Base-by-base conservation (phyloP, 2,113 vertebrate species). In the Bubo bubo region DNA sequence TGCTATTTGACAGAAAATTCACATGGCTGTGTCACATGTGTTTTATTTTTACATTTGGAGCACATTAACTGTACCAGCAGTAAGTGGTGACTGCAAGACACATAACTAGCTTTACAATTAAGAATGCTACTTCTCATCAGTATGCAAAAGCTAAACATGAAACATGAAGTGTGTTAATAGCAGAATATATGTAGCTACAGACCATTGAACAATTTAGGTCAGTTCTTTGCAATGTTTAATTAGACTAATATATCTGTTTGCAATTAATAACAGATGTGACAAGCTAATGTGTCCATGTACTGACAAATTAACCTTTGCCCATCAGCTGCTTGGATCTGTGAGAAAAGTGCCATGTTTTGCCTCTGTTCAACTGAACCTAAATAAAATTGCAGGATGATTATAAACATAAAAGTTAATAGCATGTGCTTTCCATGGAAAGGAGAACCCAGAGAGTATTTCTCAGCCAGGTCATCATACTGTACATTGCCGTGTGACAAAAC, bases 251-350 rank as follows among this genome's bases (percentile, higher is more conserved):
- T 98, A 98, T 99, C 98, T 99, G 99, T 99, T 99, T 99, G 98
- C 98, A 99, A 99, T 99, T 99, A 99, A 99, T 99, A 99, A 98
- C 99, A 98, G 98, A 98, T 98, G 98, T 98, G 99, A 99, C 99
- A 98, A 99, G 99, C 98, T 98, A 98, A 98, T 98, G 98, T 99
- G 99, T 99, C 99, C 98, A 96, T 98, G 98, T 98, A 98, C 98
- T 98, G 98, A 98, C 98, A 98, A 99, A 99, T 99, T 98, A 99
- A 99, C 98, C 98, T 98, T 98, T 99, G 99, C 99, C 99, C 99
- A 98, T 99, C 99, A 99, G 99, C 99, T 99, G 99, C 98, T 98
- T 84, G 97, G 97, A 98, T 99, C 98, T 98, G 98, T 99, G 99
- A 99, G 99, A 99, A 99, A 98, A 96, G 98, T 98, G 98, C 99